Evolutionary conservation across 2,888 invertebrate genomes (phyloP).

Genomic region (Cancer borealis): DNA sequence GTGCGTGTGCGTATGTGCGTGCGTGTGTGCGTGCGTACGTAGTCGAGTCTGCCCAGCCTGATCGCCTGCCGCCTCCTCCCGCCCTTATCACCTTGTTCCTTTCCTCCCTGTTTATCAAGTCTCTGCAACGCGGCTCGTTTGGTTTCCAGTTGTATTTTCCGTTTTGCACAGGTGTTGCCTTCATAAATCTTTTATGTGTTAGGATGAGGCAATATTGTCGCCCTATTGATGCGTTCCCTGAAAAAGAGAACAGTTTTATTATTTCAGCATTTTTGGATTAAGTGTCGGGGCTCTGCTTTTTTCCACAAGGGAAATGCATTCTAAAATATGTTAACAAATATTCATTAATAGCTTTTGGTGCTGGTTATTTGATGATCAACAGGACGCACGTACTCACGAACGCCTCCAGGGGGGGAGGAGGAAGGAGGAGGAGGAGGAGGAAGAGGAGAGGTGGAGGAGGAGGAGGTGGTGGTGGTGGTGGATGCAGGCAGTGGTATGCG

Average conservation of each 20-base stretch:
- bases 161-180: slow-evolving; percentile 41
- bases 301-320: slow-evolving; percentile 68
- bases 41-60: background rate
- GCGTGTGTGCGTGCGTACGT: slow-evolving; percentile 38
- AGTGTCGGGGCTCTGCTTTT: slow-evolving; percentile 57
- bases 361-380: slow-evolving; percentile 68
- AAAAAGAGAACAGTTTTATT: slow-evolving; percentile 57
- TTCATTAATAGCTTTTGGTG: slow-evolving; percentile 68
- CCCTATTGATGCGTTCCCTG: slow-evolving; percentile 48
- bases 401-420: slow-evolving; percentile 11
- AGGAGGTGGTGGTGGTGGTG: background rate
- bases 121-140: background rate
- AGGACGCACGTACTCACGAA: slow-evolving; percentile 54
- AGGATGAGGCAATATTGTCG: slow-evolving; percentile 51
- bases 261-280: slow-evolving; percentile 65
- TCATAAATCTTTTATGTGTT: slow-evolving; percentile 56
- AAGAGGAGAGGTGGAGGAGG: background rate
- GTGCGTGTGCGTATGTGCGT: slow-evolving; percentile 31
- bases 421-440: background rate
- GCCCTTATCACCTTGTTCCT: background rate
- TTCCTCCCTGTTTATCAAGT: background rate
- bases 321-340: slow-evolving; percentile 73
- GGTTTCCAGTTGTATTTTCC: background rate
- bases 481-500: slow-evolving; percentile 57
- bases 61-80: background rate